Evolutionary conservation across 2,113 vertebrate genomes (phyloP), one percentile per base, ranked within the genome.

Genomic region (Hippolais icterina): DNA sequence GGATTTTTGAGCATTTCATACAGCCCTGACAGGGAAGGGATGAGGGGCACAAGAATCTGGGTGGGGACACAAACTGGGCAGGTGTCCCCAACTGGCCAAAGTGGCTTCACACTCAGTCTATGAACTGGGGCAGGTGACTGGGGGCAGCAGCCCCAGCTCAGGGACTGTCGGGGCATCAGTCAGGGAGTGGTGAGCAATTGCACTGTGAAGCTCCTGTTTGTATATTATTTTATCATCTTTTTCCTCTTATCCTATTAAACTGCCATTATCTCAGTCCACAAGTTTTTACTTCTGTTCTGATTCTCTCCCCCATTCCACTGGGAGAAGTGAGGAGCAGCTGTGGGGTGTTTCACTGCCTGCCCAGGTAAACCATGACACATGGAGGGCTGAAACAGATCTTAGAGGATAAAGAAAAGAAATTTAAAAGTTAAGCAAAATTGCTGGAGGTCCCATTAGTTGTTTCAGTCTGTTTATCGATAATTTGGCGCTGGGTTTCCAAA

Each of bases 401-500:
- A 56, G 28, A 10, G 6, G 23, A 54, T 20, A 8, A 41, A 41
- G 46, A 13, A 50, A 25, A 54, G 3, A 25, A 31, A 56, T 57
- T 69, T 75, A 65, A 56, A 93, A 83, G 60, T 79, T 49, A 54
- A 97, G 77, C 60, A 96, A 91, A 93, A 96, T 95, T 97, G 68
- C 82, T 82, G 86, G 66, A 87, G 84, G 46, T 63, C 66, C 85
- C 14, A 24, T 75, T 52, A 75, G 74, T 74, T 74, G 66, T 28
- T 50, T 63, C 75, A 75, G 89, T 28, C 44, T 56, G 54, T 61
- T 88, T 96, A 97, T 97, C 96, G 96, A 97, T 97, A 95, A 94
- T 93, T 77, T 93, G 97, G 97, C 97, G 98, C 98, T 97, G 97
- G 92, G 97, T 98, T 99, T 99, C 98, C 97, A 95, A 96, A 97